phyloP scores from a whole-genome alignment of 1,140 invertebrate species.

The Plodia interpunctella region DNA sequence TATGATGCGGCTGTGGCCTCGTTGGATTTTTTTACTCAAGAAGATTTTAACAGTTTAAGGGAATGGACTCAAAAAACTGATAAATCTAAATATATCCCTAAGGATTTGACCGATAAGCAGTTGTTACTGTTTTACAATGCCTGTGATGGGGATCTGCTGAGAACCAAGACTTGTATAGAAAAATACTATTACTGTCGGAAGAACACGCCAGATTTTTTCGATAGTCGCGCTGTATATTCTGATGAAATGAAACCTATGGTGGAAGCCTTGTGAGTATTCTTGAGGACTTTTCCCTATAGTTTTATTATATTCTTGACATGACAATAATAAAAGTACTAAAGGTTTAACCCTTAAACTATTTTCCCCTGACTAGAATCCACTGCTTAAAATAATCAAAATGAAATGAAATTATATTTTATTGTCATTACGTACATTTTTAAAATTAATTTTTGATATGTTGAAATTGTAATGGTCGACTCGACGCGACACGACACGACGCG shows the following conservation, averaged over 20 bases:
- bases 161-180: slow-evolving; percentile 78
- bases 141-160: slow-evolving; percentile 77
- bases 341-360: too few relatives aligned
- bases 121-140: slow-evolving; percentile 79
- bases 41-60: slow-evolving; percentile 51
- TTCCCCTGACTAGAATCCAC: too few relatives aligned
- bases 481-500: too few relatives aligned
- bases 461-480: too few relatives aligned
- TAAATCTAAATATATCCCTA: slow-evolving; percentile 70
- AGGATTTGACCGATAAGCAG: slow-evolving; percentile 70
- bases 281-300: not conserved
- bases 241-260: slow-evolving; percentile 52
- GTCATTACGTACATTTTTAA: too few relatives aligned
- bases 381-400: too few relatives aligned
- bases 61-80: slow-evolving; percentile 60
- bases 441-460: too few relatives aligned
- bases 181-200: slow-evolving; percentile 78
- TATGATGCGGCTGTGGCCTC: slow-evolving; percentile 44
- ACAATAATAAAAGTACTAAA: too few relatives aligned
- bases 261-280: slow-evolving; percentile 69
- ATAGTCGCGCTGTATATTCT: slow-evolving; percentile 63
- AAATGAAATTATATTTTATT: too few relatives aligned
- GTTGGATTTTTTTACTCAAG: slow-evolving; percentile 62
- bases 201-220: slow-evolving; percentile 79
- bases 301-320: too few relatives aligned